Evolutionary conservation across 2,797 vertebrate species (phyloP), one percentile per base, ranked within the genome.

Genomic region (Catharus ustulatus): DNA sequence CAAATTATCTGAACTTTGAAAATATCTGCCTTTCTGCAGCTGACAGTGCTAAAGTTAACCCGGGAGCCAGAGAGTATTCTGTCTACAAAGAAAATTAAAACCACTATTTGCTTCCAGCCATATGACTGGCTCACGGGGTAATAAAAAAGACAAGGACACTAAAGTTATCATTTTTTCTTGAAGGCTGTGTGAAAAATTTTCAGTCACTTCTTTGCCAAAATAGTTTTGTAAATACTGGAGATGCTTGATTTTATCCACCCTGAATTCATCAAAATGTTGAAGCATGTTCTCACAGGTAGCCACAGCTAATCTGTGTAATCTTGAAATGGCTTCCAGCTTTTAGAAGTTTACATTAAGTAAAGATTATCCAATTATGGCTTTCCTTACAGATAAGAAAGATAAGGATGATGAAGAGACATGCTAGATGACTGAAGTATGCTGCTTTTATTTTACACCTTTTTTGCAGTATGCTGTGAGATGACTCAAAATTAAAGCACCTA

Each of bases 281-380:
- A 93, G 88, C 95, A 2, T 96, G 96, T 95, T 95, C 94, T 88
- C 80, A 94, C 95, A 96, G 93, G 96, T 96, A 96, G 80, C 88
- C 67, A 45, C 83, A n/a, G 66, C 49, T 95, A 95, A 96, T 96
- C 93, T 94, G 55, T 34, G 59, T 69, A 57, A 95, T 94, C 94
- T 95, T 86, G 85, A 94, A 95, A 94, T 95, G 88, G 91, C 83
- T 96, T 94, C 94, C 93, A 96, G 94, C 93, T 94, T 96, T 96
- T 45, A 93, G 93, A 95, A 96, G 94, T 96, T 96, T 96, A 94
- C 88, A 95, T 96, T 96, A 95, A 96, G 91, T 88, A 89, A 95
- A 95, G 95, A 96, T 96, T 96, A 95, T 96, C 90, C 93, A 96
- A 96, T 96, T 96, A 96, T 26, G 93, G 83, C 89, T 96, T 96